Percentiles rank a stretch among this genome's conserved stretches.
Evolutionary conservation across 2,113 vertebrate species (phyloP).

Genomic region (Malurus alboscapulatus): DNA sequence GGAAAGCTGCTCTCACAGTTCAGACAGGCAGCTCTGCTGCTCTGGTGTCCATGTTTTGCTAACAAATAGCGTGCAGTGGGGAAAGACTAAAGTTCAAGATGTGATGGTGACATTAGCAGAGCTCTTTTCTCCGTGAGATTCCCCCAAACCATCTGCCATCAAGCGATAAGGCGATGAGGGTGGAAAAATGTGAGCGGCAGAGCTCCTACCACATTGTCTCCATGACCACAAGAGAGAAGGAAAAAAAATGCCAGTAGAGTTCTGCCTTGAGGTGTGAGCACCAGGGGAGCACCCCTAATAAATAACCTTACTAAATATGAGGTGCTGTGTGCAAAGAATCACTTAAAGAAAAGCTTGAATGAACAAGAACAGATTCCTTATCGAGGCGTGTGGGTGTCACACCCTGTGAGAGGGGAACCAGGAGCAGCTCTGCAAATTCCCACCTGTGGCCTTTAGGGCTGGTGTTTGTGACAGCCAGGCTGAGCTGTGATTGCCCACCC

Average conservation of each 20-base stretch:
- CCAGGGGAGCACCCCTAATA: conserved; percentile 1
- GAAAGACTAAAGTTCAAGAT: conserved; percentile 52
- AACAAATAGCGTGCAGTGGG: conserved; percentile 30
- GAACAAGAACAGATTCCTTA: background rate
- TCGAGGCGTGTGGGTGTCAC: background rate
- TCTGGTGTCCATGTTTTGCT: conserved; percentile 62
- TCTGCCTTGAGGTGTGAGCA: conserved; percentile 26
- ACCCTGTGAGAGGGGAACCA: background rate
- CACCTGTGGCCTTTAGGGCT: conserved; percentile 46
- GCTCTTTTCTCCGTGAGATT: conserved; percentile 49
- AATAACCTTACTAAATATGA: background rate
- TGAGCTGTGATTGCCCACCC: conserved; percentile 64
- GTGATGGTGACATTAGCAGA: conserved; percentile 30
- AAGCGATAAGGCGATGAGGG: conserved; percentile 44
- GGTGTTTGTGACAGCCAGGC: conserved; percentile 34
- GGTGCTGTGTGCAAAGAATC: background rate
- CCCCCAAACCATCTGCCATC: conserved; percentile 66
- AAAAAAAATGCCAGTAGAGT: background rate
- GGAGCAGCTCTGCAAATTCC: conserved; percentile 10
- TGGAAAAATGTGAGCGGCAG: conserved; percentile 35
- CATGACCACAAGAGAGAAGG: conserved; percentile 39
- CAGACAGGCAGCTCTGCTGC: conserved; percentile 24
- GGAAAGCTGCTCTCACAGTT: background rate
- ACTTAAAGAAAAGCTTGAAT: conserved; percentile 8
- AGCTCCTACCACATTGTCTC: conserved; percentile 55